Conservation (phyloP, 2,113 vertebrate genomes). For the Suncus etruscus region DNA sequence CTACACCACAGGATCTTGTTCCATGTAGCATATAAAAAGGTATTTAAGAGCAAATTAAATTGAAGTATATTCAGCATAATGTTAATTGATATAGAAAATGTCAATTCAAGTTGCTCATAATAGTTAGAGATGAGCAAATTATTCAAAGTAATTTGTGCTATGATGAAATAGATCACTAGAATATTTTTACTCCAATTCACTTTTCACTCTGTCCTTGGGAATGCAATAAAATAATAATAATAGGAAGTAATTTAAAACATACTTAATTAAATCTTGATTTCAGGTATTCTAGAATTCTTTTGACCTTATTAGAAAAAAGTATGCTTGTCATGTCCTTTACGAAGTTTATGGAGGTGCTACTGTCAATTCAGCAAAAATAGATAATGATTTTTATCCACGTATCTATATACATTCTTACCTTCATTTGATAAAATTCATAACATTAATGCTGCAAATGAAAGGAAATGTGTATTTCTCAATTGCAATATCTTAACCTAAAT, state of each 20-base stretch:
- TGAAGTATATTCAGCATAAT: slow-evolving; percentile 80
- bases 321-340: slow-evolving; percentile 53
- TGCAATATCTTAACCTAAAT: slow-evolving; percentile 2
- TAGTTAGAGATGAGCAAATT: slow-evolving; percentile 79
- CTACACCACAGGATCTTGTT: slow-evolving; percentile 67
- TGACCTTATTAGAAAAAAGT: slow-evolving; percentile 69
- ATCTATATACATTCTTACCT: slow-evolving; percentile 4
- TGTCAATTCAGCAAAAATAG: slow-evolving; percentile 37
- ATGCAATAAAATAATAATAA: slow-evolving; percentile 76
- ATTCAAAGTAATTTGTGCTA: slow-evolving; percentile 79
- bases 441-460: slow-evolving; percentile 2
- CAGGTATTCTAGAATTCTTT: slow-evolving; percentile 58
- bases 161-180: slow-evolving; percentile 72
- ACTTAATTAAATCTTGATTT: slow-evolving; percentile 74
- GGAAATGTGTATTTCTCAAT: background rate
- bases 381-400: background rate
- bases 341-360: slow-evolving; percentile 38
- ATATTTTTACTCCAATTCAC: slow-evolving; percentile 72
- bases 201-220: slow-evolving; percentile 76
- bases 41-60: slow-evolving; percentile 81
- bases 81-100: slow-evolving; percentile 80
- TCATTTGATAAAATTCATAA: background rate
- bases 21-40: slow-evolving; percentile 73
- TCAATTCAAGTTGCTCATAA: slow-evolving; percentile 74
- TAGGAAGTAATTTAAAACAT: slow-evolving; percentile 69